A percentile compares a stretch with the other conserved stretches of the same genome.
These are phyloP conservation scores for Caracal caracal DNA, from an alignment of 2,113 vertebrate species.

Conservation along the genomic window DNA sequence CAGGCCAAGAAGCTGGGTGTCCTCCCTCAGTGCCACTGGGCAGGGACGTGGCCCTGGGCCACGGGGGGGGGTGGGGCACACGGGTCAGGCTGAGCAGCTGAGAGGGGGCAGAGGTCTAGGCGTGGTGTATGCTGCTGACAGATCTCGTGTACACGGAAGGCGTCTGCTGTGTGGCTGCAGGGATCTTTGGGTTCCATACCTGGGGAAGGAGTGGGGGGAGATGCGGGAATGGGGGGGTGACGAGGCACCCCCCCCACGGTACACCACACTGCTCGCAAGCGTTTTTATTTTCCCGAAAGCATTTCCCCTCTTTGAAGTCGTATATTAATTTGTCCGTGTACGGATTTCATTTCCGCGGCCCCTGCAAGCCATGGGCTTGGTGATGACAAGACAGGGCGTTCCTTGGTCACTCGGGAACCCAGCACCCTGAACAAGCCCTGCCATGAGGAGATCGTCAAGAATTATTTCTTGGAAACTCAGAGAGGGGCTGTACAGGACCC, in stretches of 20 bases:
- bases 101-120: background rate
- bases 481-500: background rate
- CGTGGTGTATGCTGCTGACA: too few species aligned
- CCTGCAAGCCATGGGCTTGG: too few species aligned
- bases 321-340: background rate
- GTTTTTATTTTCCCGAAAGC: background rate
- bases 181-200: background rate
- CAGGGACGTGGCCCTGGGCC: background rate
- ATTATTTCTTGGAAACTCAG: background rate
- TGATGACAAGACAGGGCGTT: background rate
- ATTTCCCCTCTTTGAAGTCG: background rate
- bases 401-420: background rate
- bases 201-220: background rate
- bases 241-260: background rate
- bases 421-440: background rate
- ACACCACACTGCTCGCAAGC: background rate
- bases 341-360: background rate
- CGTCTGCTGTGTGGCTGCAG: background rate
- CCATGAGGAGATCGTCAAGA: background rate
- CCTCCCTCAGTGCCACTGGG: background rate
- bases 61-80: background rate
- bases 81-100: background rate
- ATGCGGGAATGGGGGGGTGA: background rate
- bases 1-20: background rate
- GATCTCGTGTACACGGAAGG: accelerated